phyloP scores from a whole-genome alignment of 2,888 invertebrate species.

The Gymnosoma rotundatum region DNA sequence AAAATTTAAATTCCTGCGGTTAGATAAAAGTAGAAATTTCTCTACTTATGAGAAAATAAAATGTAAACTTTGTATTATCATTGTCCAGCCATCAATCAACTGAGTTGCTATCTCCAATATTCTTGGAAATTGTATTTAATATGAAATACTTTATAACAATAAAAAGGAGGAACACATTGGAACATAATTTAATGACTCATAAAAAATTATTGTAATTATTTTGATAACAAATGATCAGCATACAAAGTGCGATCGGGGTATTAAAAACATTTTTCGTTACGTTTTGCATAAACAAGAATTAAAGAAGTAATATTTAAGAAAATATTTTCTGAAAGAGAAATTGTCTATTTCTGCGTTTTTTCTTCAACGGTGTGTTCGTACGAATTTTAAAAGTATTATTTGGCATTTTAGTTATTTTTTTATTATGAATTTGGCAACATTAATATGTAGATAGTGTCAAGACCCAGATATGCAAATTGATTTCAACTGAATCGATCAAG shows the following conservation, averaged over 20 bases:
- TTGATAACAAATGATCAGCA: slow-evolving; percentile 42
- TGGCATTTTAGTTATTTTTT: slow-evolving; percentile 9
- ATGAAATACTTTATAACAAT: slow-evolving; percentile 9
- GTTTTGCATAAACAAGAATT: neutral
- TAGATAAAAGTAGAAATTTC: too few species aligned
- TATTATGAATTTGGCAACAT: slow-evolving; percentile 72
- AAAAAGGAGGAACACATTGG: neutral
- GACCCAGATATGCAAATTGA: slow-evolving; percentile 81
- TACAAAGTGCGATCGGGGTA: neutral
- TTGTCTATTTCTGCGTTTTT: slow-evolving; percentile 29
- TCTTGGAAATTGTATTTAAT: slow-evolving; percentile 34
- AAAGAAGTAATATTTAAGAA: slow-evolving; percentile 17
- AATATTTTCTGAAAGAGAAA: slow-evolving; percentile 67
- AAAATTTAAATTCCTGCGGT: too few species aligned
- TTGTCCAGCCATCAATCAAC: slow-evolving; percentile 25
- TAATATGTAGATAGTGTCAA: slow-evolving; percentile 75
- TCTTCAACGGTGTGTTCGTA: neutral
- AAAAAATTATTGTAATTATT: slow-evolving; percentile 52
- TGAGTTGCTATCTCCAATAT: neutral
- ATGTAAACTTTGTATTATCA: slow-evolving; percentile 4
- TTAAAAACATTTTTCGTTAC: neutral
- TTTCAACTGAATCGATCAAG: slow-evolving; percentile 71
- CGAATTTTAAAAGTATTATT: slow-evolving; percentile 17
- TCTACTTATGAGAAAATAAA: neutral
- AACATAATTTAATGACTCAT: slow-evolving; percentile 62